Percentiles rank a stretch among this genome's conserved stretches.
phyloP scores from a whole-genome alignment of 2,888 invertebrate species.

The Agapostemon virescens region DNA sequence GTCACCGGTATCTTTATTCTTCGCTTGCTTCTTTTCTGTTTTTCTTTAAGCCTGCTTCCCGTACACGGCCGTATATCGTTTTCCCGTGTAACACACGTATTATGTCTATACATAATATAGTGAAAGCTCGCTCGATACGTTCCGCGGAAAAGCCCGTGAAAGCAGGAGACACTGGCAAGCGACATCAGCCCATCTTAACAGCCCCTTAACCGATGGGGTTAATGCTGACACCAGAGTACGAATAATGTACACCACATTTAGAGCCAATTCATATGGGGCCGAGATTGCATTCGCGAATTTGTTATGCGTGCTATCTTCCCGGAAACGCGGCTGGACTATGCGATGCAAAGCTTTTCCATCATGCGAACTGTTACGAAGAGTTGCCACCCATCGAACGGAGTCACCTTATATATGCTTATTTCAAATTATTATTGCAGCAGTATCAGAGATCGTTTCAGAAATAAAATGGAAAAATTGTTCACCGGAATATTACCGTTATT shows the following conservation, averaged over 20 bases:
- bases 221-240: constrained; percentile 55
- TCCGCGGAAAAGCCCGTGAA: constrained; percentile 65
- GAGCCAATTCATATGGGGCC: constrained; percentile 63
- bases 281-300: constrained; percentile 59
- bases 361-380: background rate
- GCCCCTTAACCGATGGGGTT: constrained; percentile 57
- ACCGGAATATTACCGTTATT: no score
- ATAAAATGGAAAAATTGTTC: no score
- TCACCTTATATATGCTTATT: background rate
- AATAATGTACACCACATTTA: constrained; percentile 61
- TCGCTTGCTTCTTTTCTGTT: constrained; percentile 39
- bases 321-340: background rate
- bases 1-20: constrained; percentile 44
- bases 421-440: no score
- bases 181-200: constrained; percentile 75
- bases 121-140: constrained; percentile 61
- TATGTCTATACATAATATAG: constrained; percentile 53
- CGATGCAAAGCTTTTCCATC: background rate
- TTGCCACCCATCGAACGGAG: background rate
- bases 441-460: no score
- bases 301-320: constrained; percentile 42
- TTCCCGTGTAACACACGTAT: constrained; percentile 33
- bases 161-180: constrained; percentile 76
- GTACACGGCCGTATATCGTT: constrained; percentile 23
- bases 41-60: constrained; percentile 29